Conservation (phyloP, 1,140 invertebrate species). For the Neelides sp. region DNA sequence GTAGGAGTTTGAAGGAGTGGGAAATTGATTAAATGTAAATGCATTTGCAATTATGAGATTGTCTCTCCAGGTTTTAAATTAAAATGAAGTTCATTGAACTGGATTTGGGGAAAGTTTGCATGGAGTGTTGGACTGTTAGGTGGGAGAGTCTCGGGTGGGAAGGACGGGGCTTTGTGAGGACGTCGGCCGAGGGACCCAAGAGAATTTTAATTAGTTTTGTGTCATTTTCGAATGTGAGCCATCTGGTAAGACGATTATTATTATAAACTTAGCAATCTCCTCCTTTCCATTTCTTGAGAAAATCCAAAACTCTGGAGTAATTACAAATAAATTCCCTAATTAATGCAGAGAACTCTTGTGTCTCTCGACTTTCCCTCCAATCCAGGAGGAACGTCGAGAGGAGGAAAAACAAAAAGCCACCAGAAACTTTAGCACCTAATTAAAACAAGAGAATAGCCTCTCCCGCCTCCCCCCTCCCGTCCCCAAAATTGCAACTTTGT, state of each 20-base stretch:
- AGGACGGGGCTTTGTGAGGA: neutral
- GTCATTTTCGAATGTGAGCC: constrained; percentile 27
- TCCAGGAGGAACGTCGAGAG: constrained; percentile 3
- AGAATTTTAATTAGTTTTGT: constrained; percentile 31
- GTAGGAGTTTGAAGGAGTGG: too few relatives aligned
- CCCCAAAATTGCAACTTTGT: constrained; percentile 26
- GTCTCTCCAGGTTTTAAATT: too few relatives aligned
- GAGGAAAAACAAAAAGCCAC: constrained; percentile 29
- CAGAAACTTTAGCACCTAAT: constrained; percentile 31
- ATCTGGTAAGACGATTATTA: constrained; percentile 27
- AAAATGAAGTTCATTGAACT: too few relatives aligned
- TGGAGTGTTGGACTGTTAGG: too few relatives aligned
- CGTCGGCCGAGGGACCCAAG: constrained; percentile 1
- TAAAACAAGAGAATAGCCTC: constrained; percentile 27
- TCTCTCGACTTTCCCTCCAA: constrained; percentile 13
- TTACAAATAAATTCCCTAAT: constrained; percentile 30
- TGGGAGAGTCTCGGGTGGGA: too few relatives aligned
- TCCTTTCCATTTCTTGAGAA: constrained; percentile 23
- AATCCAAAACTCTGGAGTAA: constrained; percentile 29
- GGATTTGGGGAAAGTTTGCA: too few relatives aligned
- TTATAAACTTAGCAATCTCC: constrained; percentile 30
- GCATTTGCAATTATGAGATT: too few relatives aligned
- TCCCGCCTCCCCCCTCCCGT: too few relatives aligned
- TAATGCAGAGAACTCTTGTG: constrained; percentile 31
- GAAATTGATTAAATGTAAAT: too few relatives aligned